These are phyloP conservation scores for Bambusicola thoracicus DNA, from an alignment of 2,113 vertebrate genomes.

Conservation along the genomic window DNA sequence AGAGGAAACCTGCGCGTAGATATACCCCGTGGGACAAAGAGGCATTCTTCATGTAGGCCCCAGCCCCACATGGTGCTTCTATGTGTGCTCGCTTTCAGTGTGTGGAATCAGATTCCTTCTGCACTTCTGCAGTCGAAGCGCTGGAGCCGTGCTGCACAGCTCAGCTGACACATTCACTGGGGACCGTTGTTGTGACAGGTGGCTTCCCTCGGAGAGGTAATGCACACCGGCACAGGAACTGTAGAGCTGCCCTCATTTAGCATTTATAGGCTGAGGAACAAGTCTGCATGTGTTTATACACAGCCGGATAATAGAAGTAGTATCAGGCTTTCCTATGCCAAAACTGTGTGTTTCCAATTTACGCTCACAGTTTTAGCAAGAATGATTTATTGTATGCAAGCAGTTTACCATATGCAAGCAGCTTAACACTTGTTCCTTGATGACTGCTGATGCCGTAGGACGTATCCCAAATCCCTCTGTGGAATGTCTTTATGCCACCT, in stretches of 20 bases:
- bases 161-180: neutral
- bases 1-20: neutral
- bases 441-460: neutral
- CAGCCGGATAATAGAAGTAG: neutral
- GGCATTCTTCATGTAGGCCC: neutral
- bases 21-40: constrained; percentile 40
- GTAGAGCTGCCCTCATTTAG: neutral
- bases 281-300: neutral
- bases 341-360: neutral
- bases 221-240: neutral
- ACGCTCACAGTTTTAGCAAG: neutral
- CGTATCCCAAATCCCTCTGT: neutral
- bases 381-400: neutral
- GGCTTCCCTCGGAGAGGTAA: neutral
- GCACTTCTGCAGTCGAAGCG: neutral
- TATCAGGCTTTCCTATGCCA: neutral
- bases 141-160: neutral
- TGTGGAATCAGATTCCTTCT: constrained; percentile 40
- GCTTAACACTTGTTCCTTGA: neutral
- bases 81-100: neutral
- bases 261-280: neutral
- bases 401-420: neutral
- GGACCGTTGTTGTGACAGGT: neutral
- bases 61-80: neutral
- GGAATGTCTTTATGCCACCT: constrained; percentile 5